Evolutionary conservation across 2,113 vertebrate species (phyloP).

Genomic region (Pycnonotus jocosus): DNA sequence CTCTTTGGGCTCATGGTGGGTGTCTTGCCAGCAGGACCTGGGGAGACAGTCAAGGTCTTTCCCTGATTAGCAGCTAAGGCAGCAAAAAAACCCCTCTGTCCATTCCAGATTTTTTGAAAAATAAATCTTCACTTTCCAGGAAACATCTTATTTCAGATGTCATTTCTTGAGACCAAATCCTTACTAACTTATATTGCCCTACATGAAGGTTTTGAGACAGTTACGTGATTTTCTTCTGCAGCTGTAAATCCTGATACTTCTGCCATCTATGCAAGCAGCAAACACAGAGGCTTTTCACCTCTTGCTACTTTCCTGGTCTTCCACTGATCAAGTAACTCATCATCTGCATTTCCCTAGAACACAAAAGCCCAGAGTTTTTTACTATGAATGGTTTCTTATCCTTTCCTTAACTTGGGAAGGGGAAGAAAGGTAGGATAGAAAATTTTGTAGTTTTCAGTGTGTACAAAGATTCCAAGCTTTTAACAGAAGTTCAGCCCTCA

Average conservation of each 20-base stretch:
- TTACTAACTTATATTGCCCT: background rate
- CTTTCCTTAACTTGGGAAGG: background rate
- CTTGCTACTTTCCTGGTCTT: background rate
- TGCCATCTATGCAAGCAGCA: background rate
- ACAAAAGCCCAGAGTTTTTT: background rate
- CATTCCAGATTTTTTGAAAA: background rate
- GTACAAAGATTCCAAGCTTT: background rate
- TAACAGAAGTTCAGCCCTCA: background rate
- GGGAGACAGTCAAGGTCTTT: background rate
- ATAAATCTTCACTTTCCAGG: background rate
- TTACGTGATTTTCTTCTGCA: background rate
- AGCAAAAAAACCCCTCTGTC: background rate
- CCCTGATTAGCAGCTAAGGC: fast-evolving
- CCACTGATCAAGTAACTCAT: background rate
- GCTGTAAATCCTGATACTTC: background rate
- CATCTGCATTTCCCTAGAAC: background rate
- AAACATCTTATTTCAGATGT: background rate
- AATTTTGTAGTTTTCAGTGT: background rate
- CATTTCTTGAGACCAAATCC: background rate
- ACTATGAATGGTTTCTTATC: background rate
- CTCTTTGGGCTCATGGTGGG: fast-evolving
- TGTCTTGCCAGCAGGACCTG: background rate
- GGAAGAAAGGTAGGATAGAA: background rate
- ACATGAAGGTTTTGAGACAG: background rate
- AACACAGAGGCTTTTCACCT: background rate